These are phyloP conservation scores for Trachemys scripta DNA, from an alignment of 2,113 vertebrate genomes.

Conservation along the genomic window DNA sequence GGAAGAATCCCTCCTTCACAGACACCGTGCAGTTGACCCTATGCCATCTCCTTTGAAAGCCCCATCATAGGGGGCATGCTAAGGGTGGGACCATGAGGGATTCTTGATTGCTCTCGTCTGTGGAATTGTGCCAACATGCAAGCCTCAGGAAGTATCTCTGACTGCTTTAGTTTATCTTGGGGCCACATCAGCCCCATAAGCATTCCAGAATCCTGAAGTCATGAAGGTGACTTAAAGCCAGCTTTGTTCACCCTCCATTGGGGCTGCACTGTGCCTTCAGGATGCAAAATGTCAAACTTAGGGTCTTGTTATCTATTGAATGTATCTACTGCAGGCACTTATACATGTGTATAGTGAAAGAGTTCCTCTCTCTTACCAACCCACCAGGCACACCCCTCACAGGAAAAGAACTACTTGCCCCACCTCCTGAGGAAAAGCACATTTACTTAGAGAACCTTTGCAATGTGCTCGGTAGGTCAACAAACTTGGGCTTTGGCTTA, in stretches of 20 bases:
- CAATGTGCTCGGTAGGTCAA: rapidly evolving
- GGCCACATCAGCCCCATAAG: neutral
- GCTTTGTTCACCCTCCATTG: neutral
- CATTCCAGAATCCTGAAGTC: neutral
- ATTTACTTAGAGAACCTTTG: neutral
- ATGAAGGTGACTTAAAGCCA: neutral
- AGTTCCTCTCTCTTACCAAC: neutral
- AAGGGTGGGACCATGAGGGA: neutral
- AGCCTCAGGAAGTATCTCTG: neutral
- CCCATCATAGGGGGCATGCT: neutral
- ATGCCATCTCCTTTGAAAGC: neutral
- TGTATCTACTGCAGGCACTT: neutral
- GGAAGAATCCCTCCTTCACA: neutral
- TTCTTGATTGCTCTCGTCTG: neutral
- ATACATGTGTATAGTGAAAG: neutral
- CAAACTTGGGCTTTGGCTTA: neutral
- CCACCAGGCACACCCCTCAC: neutral
- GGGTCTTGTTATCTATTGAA: neutral
- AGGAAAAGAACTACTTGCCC: neutral
- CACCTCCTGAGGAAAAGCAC: neutral
- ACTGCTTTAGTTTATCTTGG: neutral
- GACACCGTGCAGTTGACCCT: neutral
- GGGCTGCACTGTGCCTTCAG: neutral
- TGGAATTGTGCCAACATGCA: neutral
- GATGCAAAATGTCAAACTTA: neutral